Evolutionary conservation across 2,888 invertebrate genomes (phyloP).

Genomic region (Calameuta idolon): DNA sequence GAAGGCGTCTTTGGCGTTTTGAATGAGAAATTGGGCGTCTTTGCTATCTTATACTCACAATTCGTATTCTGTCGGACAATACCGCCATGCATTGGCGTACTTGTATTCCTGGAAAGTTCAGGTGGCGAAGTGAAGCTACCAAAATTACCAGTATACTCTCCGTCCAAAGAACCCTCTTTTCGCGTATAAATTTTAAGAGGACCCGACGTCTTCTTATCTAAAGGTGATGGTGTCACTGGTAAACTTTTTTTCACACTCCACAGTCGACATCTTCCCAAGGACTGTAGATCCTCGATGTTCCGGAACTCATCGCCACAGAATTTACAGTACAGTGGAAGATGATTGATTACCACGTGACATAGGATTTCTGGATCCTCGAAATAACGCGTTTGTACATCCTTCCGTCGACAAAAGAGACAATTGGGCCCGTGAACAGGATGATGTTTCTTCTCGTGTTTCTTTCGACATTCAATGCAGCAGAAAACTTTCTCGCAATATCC

Average conservation of each 20-base stretch:
- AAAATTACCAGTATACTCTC: constrained; percentile 33
- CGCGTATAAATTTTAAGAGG: not conserved
- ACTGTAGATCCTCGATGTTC: constrained; percentile 39
- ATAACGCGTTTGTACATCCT: constrained; percentile 40
- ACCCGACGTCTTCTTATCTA: not conserved
- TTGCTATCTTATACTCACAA: constrained; percentile 38
- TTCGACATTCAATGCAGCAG: constrained; percentile 53
- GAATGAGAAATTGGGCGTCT: constrained; percentile 37
- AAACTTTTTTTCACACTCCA: not conserved
- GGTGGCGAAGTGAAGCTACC: constrained; percentile 42
- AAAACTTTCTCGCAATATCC: constrained; percentile 52
- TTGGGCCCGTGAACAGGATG: constrained; percentile 44
- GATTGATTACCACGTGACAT: constrained; percentile 47
- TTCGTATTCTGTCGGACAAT: constrained; percentile 22
- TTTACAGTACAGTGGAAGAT: constrained; percentile 53
- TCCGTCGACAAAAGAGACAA: constrained; percentile 49
- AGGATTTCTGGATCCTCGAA: constrained; percentile 44
- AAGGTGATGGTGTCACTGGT: not conserved
- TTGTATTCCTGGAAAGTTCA: constrained; percentile 52
- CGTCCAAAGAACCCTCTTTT: constrained; percentile 26
- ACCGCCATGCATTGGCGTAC: constrained; percentile 53
- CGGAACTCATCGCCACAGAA: constrained; percentile 49
- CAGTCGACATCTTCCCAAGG: constrained; percentile 7
- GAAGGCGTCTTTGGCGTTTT: constrained; percentile 43
- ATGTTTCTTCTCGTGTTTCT: constrained; percentile 47